Evolutionary conservation across 2,888 invertebrate species (phyloP).

Genomic region (Hypomecis atomaria): DNA sequence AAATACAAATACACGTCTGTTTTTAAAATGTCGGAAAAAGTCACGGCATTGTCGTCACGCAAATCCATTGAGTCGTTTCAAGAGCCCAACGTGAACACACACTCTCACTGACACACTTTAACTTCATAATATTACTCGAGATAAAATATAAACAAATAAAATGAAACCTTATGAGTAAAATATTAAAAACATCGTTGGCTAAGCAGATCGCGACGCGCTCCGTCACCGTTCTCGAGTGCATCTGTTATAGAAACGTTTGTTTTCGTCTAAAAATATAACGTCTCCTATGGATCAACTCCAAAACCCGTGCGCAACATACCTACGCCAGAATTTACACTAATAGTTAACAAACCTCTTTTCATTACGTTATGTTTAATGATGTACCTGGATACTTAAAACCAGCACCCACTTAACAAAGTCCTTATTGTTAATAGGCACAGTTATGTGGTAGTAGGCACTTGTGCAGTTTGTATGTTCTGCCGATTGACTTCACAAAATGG

Average conservation of each 20-base stretch:
- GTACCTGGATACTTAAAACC: no score
- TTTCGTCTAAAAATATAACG: constrained; percentile 57
- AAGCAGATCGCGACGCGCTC: constrained; percentile 54
- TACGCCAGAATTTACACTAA: constrained; percentile 6
- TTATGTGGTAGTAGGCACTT: no score
- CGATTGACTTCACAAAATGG: no score
- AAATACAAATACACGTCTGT: no score
- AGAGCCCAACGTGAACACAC: background rate
- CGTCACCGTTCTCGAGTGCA: constrained; percentile 48
- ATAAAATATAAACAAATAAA: background rate
- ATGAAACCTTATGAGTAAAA: constrained; percentile 54
- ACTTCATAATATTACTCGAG: background rate
- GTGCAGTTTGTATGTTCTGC: no score
- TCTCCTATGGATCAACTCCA: constrained; percentile 43
- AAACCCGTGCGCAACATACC: constrained; percentile 26
- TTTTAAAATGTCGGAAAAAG: no score
- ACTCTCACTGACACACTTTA: background rate
- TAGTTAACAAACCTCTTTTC: background rate
- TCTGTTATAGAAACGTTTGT: constrained; percentile 43
- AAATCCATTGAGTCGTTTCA: no score
- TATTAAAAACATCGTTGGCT: constrained; percentile 57
- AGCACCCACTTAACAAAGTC: no score
- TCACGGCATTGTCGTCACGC: no score
- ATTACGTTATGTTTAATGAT: no score
- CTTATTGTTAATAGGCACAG: no score